Conservation (phyloP, 2,113 vertebrate genomes). For the Phrynocephalus versicolor region DNA sequence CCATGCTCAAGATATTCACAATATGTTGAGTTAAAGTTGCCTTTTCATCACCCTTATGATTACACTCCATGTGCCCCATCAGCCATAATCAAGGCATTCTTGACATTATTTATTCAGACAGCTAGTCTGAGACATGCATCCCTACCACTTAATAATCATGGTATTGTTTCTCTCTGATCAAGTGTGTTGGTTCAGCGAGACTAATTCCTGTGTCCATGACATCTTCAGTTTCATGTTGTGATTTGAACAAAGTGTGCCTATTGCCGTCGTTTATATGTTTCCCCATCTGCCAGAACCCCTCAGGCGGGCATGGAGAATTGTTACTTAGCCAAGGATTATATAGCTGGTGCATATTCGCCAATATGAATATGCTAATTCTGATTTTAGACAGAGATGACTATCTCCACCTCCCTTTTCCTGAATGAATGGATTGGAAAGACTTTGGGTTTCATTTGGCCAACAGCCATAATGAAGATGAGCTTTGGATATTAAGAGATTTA, state of each 20-base stretch:
- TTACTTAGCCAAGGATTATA: not conserved
- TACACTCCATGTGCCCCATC: not conserved
- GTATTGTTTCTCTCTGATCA: constrained; percentile 14
- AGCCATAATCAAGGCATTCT: not conserved
- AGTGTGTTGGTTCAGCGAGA: constrained; percentile 2
- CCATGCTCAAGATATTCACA: not conserved
- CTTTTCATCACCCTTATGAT: no score
- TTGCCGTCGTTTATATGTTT: not conserved
- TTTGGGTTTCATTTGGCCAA: not conserved
- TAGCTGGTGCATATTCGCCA: not conserved
- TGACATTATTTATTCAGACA: not conserved
- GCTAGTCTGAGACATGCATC: not conserved
- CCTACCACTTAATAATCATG: constrained; percentile 9
- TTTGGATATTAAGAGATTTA: not conserved
- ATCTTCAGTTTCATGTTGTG: constrained; percentile 4
- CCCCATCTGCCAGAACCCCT: not conserved
- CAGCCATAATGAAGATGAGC: not conserved
- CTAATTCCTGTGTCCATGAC: not conserved
- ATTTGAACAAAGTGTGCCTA: not conserved
- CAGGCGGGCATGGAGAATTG: not conserved
- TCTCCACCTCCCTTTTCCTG: not conserved
- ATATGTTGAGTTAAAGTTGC: not conserved
- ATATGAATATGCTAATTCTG: not conserved
- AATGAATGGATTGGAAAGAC: not conserved
- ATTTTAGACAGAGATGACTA: not conserved